Evolutionary conservation across 1,140 invertebrate genomes (phyloP), one percentile per base, ranked within the genome.

Genomic region (Arion vulgaris): DNA sequence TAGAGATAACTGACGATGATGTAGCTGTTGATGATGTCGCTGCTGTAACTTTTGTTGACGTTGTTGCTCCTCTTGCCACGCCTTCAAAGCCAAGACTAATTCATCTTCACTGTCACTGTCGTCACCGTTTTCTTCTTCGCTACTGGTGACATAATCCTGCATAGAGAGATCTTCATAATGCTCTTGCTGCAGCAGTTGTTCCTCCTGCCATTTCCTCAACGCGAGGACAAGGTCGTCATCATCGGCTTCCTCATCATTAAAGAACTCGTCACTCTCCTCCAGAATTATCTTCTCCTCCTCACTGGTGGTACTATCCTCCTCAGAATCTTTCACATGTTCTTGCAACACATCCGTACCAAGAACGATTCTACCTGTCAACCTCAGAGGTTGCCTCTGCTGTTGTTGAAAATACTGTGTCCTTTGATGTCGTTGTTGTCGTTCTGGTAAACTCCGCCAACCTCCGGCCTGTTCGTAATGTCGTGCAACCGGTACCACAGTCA

Each of bases 141-240:
- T 81, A 49, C 80, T 81, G 15, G 80, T 81, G 69, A 81, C 80
- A 45, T 81, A 81, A 1, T 81, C 80, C 51, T 73, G 80, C 71
- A 81, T 73, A 69, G 80, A 81, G 26, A 81, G 57, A 15, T 81
- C 71, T 23, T 81, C 80, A n/a, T 73, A 45, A 28, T 72, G 69
- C 51, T 73, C 71, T 36, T 68, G 32, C n/a, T 53, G 69, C 69
- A 41, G 45, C 17, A 73, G 41, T 49, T 81, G 69, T n/a, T 81
- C 71, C 45, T 81, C 69, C 80, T 81, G 69, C 80, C 80, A 81
- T 53, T 62, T 72, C 34, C 71, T 72, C 34, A 81, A n/a, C 32
- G 80, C 49, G 38, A 73, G 49, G 45, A 81, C 80, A 32, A 74
- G 34, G 38, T 81, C 80, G 45, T 80, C 78, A 26, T 80, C 78